Evolutionary conservation across 2,888 invertebrate species (phyloP), one percentile per base, ranked within the genome.

Genomic region (Andrena flavipes): DNA sequence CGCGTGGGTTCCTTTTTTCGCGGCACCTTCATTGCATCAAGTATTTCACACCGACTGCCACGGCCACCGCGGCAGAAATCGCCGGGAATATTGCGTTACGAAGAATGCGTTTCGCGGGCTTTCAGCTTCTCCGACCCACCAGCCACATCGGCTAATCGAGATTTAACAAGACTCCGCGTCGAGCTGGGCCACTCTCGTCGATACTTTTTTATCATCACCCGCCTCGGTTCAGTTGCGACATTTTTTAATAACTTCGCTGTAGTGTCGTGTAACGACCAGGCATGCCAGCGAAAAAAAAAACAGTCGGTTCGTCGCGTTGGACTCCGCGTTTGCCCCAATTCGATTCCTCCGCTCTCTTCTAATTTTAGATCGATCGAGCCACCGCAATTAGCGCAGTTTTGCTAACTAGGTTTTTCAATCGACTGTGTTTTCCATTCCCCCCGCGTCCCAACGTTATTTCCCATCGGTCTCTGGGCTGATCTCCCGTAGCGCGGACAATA

Each of bases 321-420:
- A 65, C 35, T 23, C 51, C 2, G 42, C 42, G 5, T 16, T 42
- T 16, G 4, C 42, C 16, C 42, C 42, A 42, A 42, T 42, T 42
- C 42, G 16, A 16, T 42, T 42, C 42, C 42, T 42, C 42, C 42
- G 4, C 16, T 4, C 42, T 16, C 42, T 42, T 42, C 42, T 42
- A 42, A 42, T 42, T 16, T 16, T 16, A 16, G 42, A 70, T 65
- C 68, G 79, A 59, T 69, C 80, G 67, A 48, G 59, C 64, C 73
- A 51, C 83, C 78, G 83, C 83, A 82, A 87, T 86, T 84, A 84
- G 63, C 72, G 68, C 49, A 48, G 68, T 20, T 49, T 20, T 49
- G 65, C 49, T 65, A 63, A 74, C 84, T 72, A 70, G 82, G 69
- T 82, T 82, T 76, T 78, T 73, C 79, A 59, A 62, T 65, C 67